A percentile compares a stretch with the other conserved stretches of the same genome.
These are phyloP conservation scores for Thalassophryne amazonica DNA, from an alignment of 2,797 vertebrate species.

Conservation along the genomic window DNA sequence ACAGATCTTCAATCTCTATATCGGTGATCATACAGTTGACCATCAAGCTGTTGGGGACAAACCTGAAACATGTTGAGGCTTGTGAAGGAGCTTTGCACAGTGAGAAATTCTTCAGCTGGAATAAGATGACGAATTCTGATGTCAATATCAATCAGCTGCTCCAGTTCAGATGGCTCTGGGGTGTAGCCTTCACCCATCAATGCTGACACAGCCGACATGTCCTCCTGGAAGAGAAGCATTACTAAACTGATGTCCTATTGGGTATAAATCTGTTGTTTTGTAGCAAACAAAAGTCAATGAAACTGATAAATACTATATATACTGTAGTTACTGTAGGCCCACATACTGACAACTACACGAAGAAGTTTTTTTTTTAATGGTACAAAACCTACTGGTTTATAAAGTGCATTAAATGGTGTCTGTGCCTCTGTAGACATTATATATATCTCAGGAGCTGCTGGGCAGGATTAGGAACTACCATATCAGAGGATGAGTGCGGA, in stretches of 20 bases:
- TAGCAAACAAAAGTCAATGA: slow-evolving; percentile 9
- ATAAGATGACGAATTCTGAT: slow-evolving; percentile 77
- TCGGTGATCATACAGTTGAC: slow-evolving; percentile 1
- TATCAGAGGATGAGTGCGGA: no score
- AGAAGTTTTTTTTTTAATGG: no score
- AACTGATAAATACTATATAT: slow-evolving; percentile 10
- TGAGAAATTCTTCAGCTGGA: slow-evolving; percentile 60
- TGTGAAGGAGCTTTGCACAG: slow-evolving; percentile 47
- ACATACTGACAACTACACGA: no score
- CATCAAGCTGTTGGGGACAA: slow-evolving; percentile 19
- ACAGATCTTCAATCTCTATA: no score
- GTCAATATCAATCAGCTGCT: slow-evolving; percentile 82
- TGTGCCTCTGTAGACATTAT: no score
- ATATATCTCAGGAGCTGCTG: no score
- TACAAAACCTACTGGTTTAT: no score
- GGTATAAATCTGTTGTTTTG: slow-evolving; percentile 9
- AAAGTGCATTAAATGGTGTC: no score
- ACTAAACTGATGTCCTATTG: slow-evolving; percentile 1
- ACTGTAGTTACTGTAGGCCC: no score
- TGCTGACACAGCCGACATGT: slow-evolving; percentile 53
- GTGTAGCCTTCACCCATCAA: slow-evolving; percentile 80
- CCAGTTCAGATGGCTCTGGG: slow-evolving; percentile 73
- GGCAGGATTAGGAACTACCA: no score
- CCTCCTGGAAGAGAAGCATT: slow-evolving; percentile 45
- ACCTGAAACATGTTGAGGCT: slow-evolving; percentile 57